Evolutionary conservation across 2,888 invertebrate species (phyloP).

Genomic region (Oxytorus armatus): DNA sequence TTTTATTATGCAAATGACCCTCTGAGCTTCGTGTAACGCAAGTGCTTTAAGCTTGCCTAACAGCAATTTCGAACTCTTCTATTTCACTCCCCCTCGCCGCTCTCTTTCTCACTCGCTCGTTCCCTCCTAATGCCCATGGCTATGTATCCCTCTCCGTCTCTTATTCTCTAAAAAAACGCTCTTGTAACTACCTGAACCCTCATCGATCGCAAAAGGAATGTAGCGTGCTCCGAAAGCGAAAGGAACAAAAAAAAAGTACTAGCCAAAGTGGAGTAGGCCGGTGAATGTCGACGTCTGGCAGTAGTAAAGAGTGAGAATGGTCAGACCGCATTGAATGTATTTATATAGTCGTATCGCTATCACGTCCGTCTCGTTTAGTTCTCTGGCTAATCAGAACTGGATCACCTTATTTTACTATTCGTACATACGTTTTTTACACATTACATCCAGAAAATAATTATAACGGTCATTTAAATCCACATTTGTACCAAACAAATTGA

Average conservation of each 20-base stretch:
- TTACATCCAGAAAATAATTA: not conserved
- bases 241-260: not conserved
- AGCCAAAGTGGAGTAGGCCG: not conserved
- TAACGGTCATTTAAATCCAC: not conserved
- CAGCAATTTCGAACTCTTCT: conserved; percentile 28
- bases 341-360: too few relatives aligned
- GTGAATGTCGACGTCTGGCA: not conserved
- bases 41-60: conserved; percentile 32
- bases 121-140: too few relatives aligned
- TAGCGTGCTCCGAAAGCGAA: too few relatives aligned
- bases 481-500: not conserved
- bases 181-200: conserved; percentile 4
- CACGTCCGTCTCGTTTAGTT: not conserved
- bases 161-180: not conserved
- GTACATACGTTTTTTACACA: not conserved
- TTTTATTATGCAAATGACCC: conserved; percentile 49
- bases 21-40: conserved; percentile 4
- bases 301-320: conserved; percentile 22
- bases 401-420: not conserved
- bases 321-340: conserved; percentile 7
- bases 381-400: not conserved
- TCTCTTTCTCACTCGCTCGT: not conserved
- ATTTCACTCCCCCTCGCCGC: not conserved
- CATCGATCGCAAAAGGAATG: not conserved
- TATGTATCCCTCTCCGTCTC: not conserved